Evolutionary conservation across 2,888 invertebrate genomes (phyloP).

Genomic region (Drosophila anomalata): DNA sequence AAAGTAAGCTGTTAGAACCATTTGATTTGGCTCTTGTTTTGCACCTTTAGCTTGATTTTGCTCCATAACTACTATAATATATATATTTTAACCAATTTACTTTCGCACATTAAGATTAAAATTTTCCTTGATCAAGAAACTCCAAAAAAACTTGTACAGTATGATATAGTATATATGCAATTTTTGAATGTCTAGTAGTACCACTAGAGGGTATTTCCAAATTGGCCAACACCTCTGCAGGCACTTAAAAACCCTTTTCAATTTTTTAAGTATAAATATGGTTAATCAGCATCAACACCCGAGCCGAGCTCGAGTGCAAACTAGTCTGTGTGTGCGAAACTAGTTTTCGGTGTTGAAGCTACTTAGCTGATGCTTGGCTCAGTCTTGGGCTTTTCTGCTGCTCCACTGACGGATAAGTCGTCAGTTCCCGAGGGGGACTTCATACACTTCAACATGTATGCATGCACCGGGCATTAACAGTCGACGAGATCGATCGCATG

Average conservation of each 20-base stretch:
- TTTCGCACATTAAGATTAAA: conserved; percentile 2
- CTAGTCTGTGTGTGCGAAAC: conserved; percentile 43
- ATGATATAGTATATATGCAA: not conserved
- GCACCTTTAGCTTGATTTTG: not conserved
- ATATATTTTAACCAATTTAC: conserved; percentile 2
- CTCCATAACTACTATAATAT: conserved; percentile 2
- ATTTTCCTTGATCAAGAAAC: not conserved
- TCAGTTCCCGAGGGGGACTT: conserved; percentile 10
- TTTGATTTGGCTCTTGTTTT: conserved; percentile 11
- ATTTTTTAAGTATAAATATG: conserved; percentile 43
- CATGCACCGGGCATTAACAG: conserved; percentile 33
- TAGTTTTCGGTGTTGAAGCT: conserved; percentile 40
- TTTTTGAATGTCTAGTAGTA: conserved; percentile 5
- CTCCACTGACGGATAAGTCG: conserved; percentile 41
- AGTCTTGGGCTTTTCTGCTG: conserved; percentile 19
- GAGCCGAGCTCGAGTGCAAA: conserved; percentile 38
- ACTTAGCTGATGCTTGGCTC: conserved; percentile 34
- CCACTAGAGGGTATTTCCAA: conserved; percentile 34
- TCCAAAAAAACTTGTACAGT: not conserved
- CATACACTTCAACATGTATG: conserved; percentile 31
- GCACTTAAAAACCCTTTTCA: conserved; percentile 42
- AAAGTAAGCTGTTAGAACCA: conserved; percentile 42
- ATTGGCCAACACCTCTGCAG: conserved; percentile 29
- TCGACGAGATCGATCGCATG: conserved; percentile 37
- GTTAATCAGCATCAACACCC: conserved; percentile 43